Evolutionary conservation across 2,113 vertebrate species (phyloP).

Genomic region (Ochotona princeps): DNA sequence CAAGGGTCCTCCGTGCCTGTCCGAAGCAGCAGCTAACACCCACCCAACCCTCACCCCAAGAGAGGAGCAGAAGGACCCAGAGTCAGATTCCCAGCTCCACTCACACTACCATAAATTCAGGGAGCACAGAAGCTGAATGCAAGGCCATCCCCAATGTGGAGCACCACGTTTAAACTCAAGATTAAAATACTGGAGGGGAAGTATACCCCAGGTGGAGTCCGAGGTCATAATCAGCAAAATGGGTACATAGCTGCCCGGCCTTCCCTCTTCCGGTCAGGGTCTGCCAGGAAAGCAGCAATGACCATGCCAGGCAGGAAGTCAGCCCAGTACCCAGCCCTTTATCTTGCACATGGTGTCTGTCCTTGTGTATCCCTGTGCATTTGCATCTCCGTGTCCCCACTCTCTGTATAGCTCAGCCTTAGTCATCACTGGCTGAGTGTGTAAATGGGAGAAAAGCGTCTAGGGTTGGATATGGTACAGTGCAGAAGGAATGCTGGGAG

Average conservation of each 20-base stretch:
- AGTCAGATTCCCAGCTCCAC: not conserved
- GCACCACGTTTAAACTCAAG: not conserved
- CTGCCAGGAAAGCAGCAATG: fast-evolving
- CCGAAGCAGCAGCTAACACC: not conserved
- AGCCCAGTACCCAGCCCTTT: not conserved
- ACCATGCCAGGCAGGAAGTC: not conserved
- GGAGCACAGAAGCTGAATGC: not conserved
- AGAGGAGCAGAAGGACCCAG: not conserved
- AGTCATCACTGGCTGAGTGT: not conserved
- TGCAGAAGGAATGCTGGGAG: not conserved
- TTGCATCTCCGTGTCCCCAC: not conserved
- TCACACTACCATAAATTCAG: not conserved
- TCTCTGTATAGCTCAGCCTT: not conserved
- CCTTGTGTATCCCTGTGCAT: fast-evolving
- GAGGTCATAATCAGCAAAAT: not conserved
- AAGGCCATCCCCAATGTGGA: not conserved
- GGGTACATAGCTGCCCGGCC: not conserved
- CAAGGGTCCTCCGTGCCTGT: not conserved
- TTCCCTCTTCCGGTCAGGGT: fast-evolving
- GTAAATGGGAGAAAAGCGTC: not conserved
- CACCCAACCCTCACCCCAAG: no score
- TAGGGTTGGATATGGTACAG: not conserved
- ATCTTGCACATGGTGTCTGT: not conserved
- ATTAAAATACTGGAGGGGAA: not conserved
- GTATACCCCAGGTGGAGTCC: no score